Evolutionary conservation across 2,888 invertebrate genomes (phyloP).

Genomic region (Chaetogeoica ovagalla): DNA sequence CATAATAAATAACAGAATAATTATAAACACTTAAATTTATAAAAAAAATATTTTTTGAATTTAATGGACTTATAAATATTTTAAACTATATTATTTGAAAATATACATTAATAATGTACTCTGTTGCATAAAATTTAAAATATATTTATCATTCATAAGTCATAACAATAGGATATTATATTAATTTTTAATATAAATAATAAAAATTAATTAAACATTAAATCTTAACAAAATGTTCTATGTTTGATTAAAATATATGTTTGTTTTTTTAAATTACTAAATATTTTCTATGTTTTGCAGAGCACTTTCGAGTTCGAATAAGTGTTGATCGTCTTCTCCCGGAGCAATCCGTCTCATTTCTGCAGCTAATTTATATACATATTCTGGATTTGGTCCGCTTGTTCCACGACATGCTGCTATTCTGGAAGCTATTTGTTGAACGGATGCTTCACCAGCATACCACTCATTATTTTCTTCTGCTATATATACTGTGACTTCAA

Average conservation of each 20-base stretch:
- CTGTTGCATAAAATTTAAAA: not conserved
- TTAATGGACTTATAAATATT: no score
- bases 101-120: no score
- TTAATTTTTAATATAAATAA: not conserved
- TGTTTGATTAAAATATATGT: constrained; percentile 14
- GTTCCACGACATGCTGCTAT: constrained; percentile 75
- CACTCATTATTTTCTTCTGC: constrained; percentile 80
- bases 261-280: not conserved
- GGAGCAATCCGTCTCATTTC: constrained; percentile 78
- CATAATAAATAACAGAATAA: no score
- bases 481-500: constrained; percentile 75
- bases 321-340: constrained; percentile 73
- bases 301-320: constrained; percentile 71
- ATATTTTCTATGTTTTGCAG: constrained; percentile 60
- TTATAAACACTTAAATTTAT: no score
- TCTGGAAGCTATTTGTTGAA: constrained; percentile 78
- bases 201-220: not conserved
- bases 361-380: constrained; percentile 80
- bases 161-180: constrained; percentile 7
- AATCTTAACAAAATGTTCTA: constrained; percentile 15
- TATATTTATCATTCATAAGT: not conserved
- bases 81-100: no score
- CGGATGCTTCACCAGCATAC: constrained; percentile 75
- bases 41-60: no score
- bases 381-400: constrained; percentile 89